These are phyloP conservation scores for Sminthopsis crassicaudata DNA, from an alignment of 2,113 vertebrate species.

Conservation along the genomic window DNA sequence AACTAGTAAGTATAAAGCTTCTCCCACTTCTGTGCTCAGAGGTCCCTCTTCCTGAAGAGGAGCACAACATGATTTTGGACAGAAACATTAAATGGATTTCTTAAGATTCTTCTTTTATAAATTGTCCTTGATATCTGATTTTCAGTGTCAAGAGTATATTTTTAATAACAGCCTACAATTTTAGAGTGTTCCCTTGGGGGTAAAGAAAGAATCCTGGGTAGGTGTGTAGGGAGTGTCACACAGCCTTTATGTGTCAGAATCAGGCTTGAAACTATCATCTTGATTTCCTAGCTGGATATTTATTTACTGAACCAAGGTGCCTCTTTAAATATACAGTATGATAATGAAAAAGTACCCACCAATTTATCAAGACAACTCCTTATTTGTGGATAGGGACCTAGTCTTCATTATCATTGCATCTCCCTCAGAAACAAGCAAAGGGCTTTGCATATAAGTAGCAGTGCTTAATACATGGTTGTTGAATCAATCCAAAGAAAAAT, in stretches of 20 bases:
- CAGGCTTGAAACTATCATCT: not conserved
- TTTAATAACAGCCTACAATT: not conserved
- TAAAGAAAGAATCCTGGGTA: not conserved
- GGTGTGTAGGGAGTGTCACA: not conserved
- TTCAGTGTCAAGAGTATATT: no score
- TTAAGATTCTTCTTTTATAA: no score
- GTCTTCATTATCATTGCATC: not conserved
- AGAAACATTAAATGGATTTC: no score
- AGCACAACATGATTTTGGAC: no score
- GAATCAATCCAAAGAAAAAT: not conserved
- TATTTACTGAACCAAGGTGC: not conserved
- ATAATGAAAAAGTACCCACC: not conserved
- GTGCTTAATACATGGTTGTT: not conserved
- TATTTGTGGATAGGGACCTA: not conserved
- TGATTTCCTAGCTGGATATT: not conserved
- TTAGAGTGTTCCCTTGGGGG: not conserved
- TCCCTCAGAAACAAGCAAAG: no score
- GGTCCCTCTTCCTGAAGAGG: no score
- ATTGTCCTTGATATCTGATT: no score
- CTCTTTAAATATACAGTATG: not conserved
- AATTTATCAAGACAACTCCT: not conserved
- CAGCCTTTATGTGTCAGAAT: not conserved
- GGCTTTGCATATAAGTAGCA: not conserved
- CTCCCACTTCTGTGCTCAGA: no score
- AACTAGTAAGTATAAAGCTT: no score